Conservation (phyloP, 2,113 vertebrate genomes). For the Tetraodon nigroviridis region DNA sequence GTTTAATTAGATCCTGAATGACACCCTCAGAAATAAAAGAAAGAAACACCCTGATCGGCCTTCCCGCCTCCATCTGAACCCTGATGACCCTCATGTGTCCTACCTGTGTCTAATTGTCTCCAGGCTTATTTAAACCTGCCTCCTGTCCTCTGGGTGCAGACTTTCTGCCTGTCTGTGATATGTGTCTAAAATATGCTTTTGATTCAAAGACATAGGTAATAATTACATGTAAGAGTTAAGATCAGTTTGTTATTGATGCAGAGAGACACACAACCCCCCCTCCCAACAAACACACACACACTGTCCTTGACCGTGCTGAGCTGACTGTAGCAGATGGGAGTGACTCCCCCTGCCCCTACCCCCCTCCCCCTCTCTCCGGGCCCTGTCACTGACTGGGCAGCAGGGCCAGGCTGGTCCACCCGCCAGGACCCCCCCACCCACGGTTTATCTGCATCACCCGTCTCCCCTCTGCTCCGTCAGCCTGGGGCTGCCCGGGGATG, state of each 20-base stretch:
- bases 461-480: conserved; percentile 7
- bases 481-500: conserved; percentile 20
- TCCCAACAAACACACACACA: conserved; percentile 20
- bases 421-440: conserved; percentile 22
- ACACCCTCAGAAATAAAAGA: no score
- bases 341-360: conserved; percentile 71
- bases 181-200: no score
- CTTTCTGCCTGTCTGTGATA: no score
- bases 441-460: conserved; percentile 24
- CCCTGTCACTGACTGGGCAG: conserved; percentile 42
- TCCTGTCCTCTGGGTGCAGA: no score
- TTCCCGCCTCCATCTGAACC: no score
- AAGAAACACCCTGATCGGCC: no score
- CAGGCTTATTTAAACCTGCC: no score
- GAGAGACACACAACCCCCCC: conserved; percentile 59
- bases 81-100: no score
- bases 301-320: conserved; percentile 61
- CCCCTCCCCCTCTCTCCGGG: conserved; percentile 50
- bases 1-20: no score
- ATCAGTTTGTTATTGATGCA: conserved; percentile 51
- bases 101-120: no score
- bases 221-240: neutral
- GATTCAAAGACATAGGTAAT: no score
- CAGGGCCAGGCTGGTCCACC: conserved; percentile 21
- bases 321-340: conserved; percentile 70